Base-by-base conservation (phyloP, 2,797 vertebrate genomes). In the Sebastes nivosus region DNA sequence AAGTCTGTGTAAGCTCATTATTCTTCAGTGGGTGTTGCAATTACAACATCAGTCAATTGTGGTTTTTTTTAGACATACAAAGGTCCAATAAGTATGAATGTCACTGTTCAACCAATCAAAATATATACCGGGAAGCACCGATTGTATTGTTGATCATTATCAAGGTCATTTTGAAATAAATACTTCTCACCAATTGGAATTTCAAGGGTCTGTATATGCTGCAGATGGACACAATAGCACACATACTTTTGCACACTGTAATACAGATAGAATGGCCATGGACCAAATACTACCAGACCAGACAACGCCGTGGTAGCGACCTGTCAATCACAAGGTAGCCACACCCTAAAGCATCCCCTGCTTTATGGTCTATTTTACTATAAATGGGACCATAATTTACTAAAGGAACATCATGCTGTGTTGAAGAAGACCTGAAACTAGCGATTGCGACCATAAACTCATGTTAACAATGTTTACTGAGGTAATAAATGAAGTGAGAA, bases 361-460 rank as follows among this genome's bases (percentile, higher is more conserved):
- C 38, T 42, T 42, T 42, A 42, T 42, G 14, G 38, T 38, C 0
- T 38, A 6, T 14, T 6, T 38, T 0, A 38, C 13, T 6, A 0
- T 38, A 38, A 38, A 38, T 38, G 0, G 36, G 38, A 42, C 0
- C 38, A 42, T 42, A 16, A 42, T 42, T 42, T 42, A 16, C 6
- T 42, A 42, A 42, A 42, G 0, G 38, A 16, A 42, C 38, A 42
- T 42, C 38, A 42, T 16, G 38, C 38, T 42, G 14, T 7, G 0
- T 42, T 42, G 38, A 42, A 42, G 38, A 42, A 42, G 38, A 42
- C 38, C 0, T 42, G 38, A 42, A 42, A 42, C 38, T 42, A 42
- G 14, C 1, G 14, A 42, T 42, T 42, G 0, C 16, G 38, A 42
- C 1, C 38, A 42, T 16, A 42, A 42, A 42, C 14, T 42, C 38